Conservation (phyloP, 2,888 invertebrate genomes). For the Melikaiella ostensackeni region DNA sequence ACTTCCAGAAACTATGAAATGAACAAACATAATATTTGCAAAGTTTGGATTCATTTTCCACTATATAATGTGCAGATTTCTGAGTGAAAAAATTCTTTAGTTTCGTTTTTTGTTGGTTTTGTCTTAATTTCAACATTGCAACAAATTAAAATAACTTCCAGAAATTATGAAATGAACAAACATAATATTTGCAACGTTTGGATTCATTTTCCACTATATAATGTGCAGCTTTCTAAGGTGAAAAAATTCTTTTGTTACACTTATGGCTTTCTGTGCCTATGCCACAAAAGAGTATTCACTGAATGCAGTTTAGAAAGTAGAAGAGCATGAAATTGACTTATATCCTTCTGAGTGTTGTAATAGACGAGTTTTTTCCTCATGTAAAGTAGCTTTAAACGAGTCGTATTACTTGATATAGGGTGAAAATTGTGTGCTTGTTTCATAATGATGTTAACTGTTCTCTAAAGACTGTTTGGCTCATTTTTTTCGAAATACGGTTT, state of each 20-base stretch:
- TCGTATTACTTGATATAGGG: conserved; percentile 1
- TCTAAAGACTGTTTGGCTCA: background rate
- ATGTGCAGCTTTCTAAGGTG: background rate
- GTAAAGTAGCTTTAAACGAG: conserved; percentile 10
- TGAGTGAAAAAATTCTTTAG: conserved; percentile 10
- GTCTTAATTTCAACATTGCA: too few relatives aligned
- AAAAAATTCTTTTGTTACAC: conserved; percentile 23
- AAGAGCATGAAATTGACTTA: conserved; percentile 23
- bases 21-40: background rate
- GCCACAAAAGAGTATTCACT: conserved; percentile 8
- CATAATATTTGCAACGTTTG: background rate
- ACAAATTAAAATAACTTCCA: too few relatives aligned
- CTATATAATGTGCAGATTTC: background rate
- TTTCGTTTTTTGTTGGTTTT: too few relatives aligned
- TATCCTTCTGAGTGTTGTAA: conserved; percentile 11
- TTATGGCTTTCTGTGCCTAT: background rate
- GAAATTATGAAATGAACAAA: background rate
- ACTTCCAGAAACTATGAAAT: too few relatives aligned
- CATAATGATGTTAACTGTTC: conserved; percentile 13
- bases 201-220: background rate
- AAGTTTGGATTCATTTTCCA: background rate
- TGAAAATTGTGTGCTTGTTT: conserved; percentile 2
- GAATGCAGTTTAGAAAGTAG: conserved; percentile 1
- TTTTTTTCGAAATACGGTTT: conserved; percentile 2
- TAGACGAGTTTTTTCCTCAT: background rate